A percentile compares a stretch with the other conserved stretches of the same genome.
These are phyloP conservation scores for Dasysyrphus tricinctus DNA, from an alignment of 2,888 invertebrate species.

Conservation along the genomic window DNA sequence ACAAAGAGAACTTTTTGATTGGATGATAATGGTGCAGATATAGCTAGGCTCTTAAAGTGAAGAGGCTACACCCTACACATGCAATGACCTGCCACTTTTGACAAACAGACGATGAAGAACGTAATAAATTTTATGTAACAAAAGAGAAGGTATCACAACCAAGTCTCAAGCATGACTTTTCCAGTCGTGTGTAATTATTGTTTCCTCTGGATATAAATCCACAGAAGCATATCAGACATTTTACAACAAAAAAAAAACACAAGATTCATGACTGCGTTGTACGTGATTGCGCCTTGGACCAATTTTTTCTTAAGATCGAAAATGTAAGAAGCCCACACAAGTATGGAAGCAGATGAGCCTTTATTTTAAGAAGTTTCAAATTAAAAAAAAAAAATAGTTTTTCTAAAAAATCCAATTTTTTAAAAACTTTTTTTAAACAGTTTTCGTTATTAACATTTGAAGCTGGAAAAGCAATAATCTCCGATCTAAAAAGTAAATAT, in stretches of 20 bases:
- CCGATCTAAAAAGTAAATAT: too few species aligned
- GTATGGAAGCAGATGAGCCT: too few species aligned
- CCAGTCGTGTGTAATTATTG: slow-evolving; percentile 78
- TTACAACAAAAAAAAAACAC: neutral
- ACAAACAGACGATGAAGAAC: slow-evolving; percentile 60
- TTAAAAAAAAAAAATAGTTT: too few species aligned
- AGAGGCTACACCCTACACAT: slow-evolving; percentile 15
- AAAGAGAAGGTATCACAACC: slow-evolving; percentile 17
- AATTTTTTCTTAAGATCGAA: neutral
- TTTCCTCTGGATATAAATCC: slow-evolving; percentile 79
- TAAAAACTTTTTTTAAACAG: too few species aligned
- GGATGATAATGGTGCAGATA: slow-evolving; percentile 43
- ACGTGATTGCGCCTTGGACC: neutral
- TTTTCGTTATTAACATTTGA: too few species aligned
- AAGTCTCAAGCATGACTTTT: slow-evolving; percentile 38
- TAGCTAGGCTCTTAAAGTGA: neutral
- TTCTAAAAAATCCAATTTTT: too few species aligned
- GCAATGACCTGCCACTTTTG: slow-evolving; percentile 72
- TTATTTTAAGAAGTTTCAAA: too few species aligned
- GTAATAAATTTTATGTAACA: slow-evolving; percentile 54
- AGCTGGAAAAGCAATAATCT: too few species aligned
- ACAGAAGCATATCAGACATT: slow-evolving; percentile 56
- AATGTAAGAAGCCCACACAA: neutral
- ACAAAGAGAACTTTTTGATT: slow-evolving; percentile 17
- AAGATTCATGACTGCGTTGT: neutral